Conservation (phyloP, 2,113 vertebrate species). For the Fulmarus glacialis region DNA sequence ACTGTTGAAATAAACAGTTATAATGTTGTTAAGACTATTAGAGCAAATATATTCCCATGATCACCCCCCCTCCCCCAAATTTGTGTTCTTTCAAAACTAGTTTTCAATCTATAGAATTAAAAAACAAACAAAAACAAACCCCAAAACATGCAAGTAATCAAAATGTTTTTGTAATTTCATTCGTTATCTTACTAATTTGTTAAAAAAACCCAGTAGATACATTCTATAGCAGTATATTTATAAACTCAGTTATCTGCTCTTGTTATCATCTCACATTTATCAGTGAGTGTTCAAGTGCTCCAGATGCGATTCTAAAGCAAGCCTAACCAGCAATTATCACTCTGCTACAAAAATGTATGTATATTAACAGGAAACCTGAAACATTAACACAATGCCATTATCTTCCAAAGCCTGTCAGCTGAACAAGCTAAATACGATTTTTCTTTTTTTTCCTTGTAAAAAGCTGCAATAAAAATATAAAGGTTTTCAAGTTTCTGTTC, state of each 20-base stretch:
- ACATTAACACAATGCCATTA: background rate
- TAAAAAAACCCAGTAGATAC: background rate
- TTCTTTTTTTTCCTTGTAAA: background rate
- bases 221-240: background rate
- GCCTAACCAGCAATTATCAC: background rate
- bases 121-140: too few species aligned
- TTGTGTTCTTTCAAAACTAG: background rate
- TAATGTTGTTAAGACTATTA: background rate
- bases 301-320: background rate
- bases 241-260: background rate
- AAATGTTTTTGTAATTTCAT: background rate
- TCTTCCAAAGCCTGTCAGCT: background rate
- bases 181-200: background rate
- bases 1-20: background rate
- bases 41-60: background rate
- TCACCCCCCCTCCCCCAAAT: fast-evolving
- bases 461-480: background rate
- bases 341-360: background rate
- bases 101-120: background rate
- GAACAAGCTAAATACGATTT: background rate
- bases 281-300: background rate
- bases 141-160: background rate
- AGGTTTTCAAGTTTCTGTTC: background rate
- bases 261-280: background rate
- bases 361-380: background rate